Evolutionary conservation across 35 echinoderm and acorn worm species (phyloP).

Genomic region (Patiria miniata): DNA sequence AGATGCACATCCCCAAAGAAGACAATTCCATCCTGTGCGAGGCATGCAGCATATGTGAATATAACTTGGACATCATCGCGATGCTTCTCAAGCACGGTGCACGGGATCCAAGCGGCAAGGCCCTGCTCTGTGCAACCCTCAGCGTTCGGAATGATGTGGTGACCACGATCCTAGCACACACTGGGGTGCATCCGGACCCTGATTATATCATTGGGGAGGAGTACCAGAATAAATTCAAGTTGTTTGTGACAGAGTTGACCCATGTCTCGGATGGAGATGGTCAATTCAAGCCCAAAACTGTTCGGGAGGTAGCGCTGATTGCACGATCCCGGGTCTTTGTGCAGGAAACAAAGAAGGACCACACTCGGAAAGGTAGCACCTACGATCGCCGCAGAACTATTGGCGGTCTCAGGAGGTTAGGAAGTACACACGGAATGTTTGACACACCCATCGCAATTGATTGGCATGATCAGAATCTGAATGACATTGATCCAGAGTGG

Average conservation of each 20-base stretch:
- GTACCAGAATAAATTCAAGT: conserved; percentile 65
- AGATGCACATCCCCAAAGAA: conserved; percentile 49
- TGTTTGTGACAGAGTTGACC: conserved; percentile 32
- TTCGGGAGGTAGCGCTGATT: not conserved
- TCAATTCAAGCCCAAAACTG: not conserved
- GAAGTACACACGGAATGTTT: conserved; percentile 65
- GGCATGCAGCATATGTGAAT: conserved; percentile 68
- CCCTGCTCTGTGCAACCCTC: conserved; percentile 72
- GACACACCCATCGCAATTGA: conserved; percentile 85
- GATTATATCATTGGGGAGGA: conserved; percentile 68
- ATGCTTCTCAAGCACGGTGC: conserved; percentile 87
- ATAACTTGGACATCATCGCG: conserved; percentile 87
- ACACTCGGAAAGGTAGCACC: conserved; percentile 25
- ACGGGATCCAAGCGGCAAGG: conserved; percentile 71
- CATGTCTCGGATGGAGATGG: conserved; percentile 21
- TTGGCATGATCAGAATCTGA: conserved; percentile 97
- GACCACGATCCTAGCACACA: conserved; percentile 74
- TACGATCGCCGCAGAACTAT: conserved; percentile 65
- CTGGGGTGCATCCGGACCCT: conserved; percentile 85
- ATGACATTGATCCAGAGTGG: conserved; percentile 80
- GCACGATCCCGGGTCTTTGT: not conserved
- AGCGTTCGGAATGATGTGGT: conserved; percentile 67
- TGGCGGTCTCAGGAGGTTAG: conserved; percentile 68
- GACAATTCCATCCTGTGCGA: conserved; percentile 75
- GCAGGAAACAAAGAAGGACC: conserved; percentile 30